Percentiles rank a stretch among this genome's conserved stretches.
These are phyloP conservation scores for Stomorhina lunata DNA, from an alignment of 2,888 invertebrate species.

Conservation along the genomic window DNA sequence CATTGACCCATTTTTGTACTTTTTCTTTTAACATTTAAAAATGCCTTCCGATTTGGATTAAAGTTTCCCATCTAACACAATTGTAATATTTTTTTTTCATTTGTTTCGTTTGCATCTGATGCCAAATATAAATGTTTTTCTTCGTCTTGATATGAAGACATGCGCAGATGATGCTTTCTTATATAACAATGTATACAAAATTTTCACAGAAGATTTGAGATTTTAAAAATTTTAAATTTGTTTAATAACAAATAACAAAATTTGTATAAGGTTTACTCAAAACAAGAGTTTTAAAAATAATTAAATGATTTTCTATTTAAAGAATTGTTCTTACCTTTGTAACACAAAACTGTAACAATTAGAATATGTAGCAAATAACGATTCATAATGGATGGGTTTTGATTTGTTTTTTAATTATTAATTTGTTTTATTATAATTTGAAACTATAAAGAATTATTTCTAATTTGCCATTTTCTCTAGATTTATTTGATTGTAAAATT, in stretches of 20 bases:
- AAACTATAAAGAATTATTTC: constrained; percentile 6
- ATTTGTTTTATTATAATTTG: constrained; percentile 30
- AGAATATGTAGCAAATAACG: constrained; percentile 50
- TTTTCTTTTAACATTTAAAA: not conserved
- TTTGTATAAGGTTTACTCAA: no score
- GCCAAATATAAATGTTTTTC: constrained; percentile 18
- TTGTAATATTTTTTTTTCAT: not conserved
- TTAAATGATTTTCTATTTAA: no score
- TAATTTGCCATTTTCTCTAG: constrained; percentile 3
- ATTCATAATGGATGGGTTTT: constrained; percentile 34
- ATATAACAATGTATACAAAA: constrained; percentile 75
- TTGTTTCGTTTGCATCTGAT: constrained; percentile 10
- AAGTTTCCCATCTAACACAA: not conserved
- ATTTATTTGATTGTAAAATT: not conserved
- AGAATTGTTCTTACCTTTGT: constrained; percentile 52
- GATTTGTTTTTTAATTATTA: not conserved
- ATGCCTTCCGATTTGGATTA: not conserved
- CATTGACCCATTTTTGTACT: constrained; percentile 73
- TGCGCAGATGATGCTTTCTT: constrained; percentile 72
- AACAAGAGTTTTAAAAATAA: no score
- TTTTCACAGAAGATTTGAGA: constrained; percentile 64
- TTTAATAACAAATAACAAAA: constrained; percentile 10
- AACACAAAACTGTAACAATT: constrained; percentile 45
- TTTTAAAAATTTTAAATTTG: not conserved
- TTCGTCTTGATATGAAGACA: constrained; percentile 46